Evolutionary conservation across 2,113 vertebrate species (phyloP).

Genomic region (Megaceryle maxima): DNA sequence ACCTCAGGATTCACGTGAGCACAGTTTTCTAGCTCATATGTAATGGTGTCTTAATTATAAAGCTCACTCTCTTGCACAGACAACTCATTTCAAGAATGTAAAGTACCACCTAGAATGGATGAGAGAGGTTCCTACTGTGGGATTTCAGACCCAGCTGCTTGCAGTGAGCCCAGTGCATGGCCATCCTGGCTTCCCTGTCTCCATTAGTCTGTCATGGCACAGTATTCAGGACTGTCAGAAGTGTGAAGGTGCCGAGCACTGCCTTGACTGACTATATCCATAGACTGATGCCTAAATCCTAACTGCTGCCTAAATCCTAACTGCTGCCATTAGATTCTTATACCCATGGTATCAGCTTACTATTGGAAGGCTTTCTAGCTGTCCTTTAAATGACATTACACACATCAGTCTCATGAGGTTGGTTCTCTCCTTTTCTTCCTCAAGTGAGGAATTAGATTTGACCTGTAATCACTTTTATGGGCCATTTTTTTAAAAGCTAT

Average conservation of each 20-base stretch:
- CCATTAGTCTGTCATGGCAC: not conserved
- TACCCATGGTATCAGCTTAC: not conserved
- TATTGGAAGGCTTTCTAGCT: not conserved
- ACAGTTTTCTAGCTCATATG: not conserved
- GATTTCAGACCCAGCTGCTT: not conserved
- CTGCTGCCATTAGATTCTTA: rapidly evolving
- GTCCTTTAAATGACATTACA: not conserved
- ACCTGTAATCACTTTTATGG: not conserved
- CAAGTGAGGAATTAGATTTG: not conserved
- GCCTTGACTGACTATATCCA: rapidly evolving
- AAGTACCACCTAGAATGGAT: not conserved
- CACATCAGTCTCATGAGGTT: not conserved
- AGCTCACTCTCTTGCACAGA: not conserved
- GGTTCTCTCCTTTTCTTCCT: not conserved
- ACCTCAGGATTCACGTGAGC: not conserved
- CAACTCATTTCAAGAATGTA: not conserved
- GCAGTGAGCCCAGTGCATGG: rapidly evolving
- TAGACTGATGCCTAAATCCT: not conserved
- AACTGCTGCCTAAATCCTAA: not conserved
- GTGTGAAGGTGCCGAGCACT: not conserved
- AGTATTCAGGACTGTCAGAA: not conserved
- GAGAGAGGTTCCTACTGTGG: rapidly evolving
- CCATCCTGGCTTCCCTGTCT: not conserved
- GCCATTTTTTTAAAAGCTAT: not conserved
- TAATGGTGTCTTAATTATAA: not conserved